Percentiles rank a stretch among this genome's conserved stretches.
Conservation (phyloP, 2,888 invertebrate species). For the Saturnia pavonia region DNA sequence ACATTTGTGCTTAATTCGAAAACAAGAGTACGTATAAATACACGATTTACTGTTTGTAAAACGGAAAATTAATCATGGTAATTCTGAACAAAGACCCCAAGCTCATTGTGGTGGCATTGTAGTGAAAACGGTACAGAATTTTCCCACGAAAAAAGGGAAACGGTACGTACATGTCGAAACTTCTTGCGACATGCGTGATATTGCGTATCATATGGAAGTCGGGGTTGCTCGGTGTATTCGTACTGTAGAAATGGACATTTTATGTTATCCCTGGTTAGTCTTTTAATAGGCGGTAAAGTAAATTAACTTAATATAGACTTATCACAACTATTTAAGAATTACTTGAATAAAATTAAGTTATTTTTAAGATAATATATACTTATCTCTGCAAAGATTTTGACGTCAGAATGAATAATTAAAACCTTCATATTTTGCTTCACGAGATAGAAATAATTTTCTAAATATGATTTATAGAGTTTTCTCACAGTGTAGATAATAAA, state of each 20-base stretch:
- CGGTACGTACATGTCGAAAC: conserved; percentile 30
- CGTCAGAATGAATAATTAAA: too few species aligned
- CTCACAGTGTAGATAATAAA: too few species aligned
- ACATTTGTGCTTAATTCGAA: background rate
- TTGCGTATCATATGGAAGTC: conserved; percentile 24
- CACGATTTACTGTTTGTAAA: conserved; percentile 14
- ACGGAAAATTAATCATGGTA: conserved; percentile 34
- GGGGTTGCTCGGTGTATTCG: conserved; percentile 10
- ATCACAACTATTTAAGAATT: too few species aligned
- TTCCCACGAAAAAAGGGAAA: conserved; percentile 68
- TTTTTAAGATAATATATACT: too few species aligned
- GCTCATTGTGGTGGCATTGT: conserved; percentile 58
- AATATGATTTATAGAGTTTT: too few species aligned
- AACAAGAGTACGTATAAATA: background rate
- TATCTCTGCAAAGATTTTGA: too few species aligned
- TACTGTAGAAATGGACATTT: conserved; percentile 20
- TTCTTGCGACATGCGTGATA: conserved; percentile 32
- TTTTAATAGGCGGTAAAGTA: too few species aligned
- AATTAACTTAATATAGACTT: too few species aligned
- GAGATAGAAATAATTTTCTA: too few species aligned
- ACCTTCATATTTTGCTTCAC: too few species aligned
- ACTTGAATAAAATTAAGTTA: too few species aligned
- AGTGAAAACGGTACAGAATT: conserved; percentile 63
- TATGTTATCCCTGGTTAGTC: too few species aligned
- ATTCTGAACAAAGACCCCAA: conserved; percentile 40